Percentiles rank a stretch among this genome's conserved stretches.
Evolutionary conservation across 2,113 vertebrate species (phyloP).

Genomic region (Gila orcuttii): DNA sequence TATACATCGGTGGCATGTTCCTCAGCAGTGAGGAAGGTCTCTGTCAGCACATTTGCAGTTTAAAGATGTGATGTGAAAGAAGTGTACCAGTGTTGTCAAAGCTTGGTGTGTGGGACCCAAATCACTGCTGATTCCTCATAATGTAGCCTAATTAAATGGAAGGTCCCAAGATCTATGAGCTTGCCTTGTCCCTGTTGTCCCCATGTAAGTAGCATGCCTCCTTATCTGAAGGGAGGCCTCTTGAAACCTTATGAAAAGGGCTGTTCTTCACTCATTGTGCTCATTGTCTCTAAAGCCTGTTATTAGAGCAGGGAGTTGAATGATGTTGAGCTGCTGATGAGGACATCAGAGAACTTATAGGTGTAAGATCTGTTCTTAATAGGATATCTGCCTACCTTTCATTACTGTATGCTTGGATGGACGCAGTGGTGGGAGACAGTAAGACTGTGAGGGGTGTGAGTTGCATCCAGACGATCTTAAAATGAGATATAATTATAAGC

Average conservation of each 20-base stretch:
- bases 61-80: constrained; percentile 69
- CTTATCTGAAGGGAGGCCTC: constrained; percentile 63
- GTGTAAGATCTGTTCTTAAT: constrained; percentile 56
- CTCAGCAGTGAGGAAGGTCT: constrained; percentile 61
- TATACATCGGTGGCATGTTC: constrained; percentile 63
- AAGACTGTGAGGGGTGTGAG: constrained; percentile 22
- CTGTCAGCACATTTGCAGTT: constrained; percentile 73
- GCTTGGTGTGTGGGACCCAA: constrained; percentile 63
- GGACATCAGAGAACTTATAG: constrained; percentile 64
- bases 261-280: constrained; percentile 76
- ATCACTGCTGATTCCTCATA: constrained; percentile 68
- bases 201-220: constrained; percentile 68
- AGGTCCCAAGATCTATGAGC: constrained; percentile 72
- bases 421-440: constrained; percentile 11
- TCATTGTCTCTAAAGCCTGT: constrained; percentile 78
- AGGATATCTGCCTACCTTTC: constrained; percentile 47
- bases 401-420: constrained; percentile 24
- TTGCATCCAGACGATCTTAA: constrained; percentile 2
- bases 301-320: constrained; percentile 74
- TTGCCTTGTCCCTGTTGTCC: constrained; percentile 64
- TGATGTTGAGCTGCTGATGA: constrained; percentile 67
- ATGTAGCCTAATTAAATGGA: constrained; percentile 75
- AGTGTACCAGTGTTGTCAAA: constrained; percentile 58
- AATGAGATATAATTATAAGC: constrained; percentile 40
- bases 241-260: constrained; percentile 75